Conservation (phyloP, 2,888 invertebrate species). For the Aproaerema taeniolella region DNA sequence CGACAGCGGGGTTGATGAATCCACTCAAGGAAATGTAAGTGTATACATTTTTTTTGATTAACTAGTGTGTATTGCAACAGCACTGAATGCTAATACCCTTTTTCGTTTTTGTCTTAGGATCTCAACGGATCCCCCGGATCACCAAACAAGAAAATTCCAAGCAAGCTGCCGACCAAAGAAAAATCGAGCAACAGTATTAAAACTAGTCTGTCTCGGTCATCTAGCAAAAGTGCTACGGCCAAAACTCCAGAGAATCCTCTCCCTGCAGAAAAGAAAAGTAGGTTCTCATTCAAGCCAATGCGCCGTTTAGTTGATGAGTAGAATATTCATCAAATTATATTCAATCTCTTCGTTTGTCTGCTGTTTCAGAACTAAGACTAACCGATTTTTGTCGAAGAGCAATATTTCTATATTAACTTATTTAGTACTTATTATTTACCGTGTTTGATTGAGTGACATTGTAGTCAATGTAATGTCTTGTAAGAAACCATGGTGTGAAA, state of each 20-base stretch:
- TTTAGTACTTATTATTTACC: too few species aligned
- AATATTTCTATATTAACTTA: neutral
- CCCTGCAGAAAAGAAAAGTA: conserved; percentile 84
- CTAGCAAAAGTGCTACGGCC: conserved; percentile 77
- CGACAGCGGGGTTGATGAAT: conserved; percentile 89
- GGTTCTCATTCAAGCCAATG: conserved; percentile 35
- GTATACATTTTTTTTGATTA: too few species aligned
- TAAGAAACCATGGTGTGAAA: too few species aligned
- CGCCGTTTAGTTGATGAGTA: too few species aligned
- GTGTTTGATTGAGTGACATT: too few species aligned
- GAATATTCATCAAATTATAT: too few species aligned
- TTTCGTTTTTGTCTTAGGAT: too few species aligned
- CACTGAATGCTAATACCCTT: too few species aligned
- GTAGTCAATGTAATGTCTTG: too few species aligned
- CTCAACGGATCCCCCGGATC: conserved; percentile 84
- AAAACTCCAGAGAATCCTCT: conserved; percentile 84
- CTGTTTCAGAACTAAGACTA: too few species aligned
- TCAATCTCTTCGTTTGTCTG: too few species aligned
- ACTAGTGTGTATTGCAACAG: too few species aligned
- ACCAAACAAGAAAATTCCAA: conserved; percentile 84
- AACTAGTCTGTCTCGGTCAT: conserved; percentile 75
- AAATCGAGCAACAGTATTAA: conserved; percentile 68
- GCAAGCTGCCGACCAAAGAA: conserved; percentile 71
- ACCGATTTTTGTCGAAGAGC: neutral
- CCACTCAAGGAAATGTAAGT: conserved; percentile 88